phyloP scores from a whole-genome alignment of 2,113 vertebrate species.

The Percina caprodes region DNA sequence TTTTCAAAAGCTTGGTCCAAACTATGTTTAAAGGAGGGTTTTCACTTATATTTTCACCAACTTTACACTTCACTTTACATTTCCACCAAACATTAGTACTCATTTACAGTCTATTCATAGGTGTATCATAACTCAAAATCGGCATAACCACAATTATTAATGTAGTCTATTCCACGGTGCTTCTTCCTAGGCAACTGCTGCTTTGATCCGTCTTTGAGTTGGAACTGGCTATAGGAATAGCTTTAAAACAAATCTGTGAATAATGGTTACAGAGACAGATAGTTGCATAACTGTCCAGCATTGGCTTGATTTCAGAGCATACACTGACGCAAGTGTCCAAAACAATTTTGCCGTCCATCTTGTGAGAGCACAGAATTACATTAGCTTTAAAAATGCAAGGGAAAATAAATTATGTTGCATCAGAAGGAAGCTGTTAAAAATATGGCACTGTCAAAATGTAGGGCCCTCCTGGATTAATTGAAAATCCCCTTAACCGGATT shows the following conservation, averaged over 20 bases:
- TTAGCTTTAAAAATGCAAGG: constrained; percentile 22
- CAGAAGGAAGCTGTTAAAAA: constrained; percentile 55
- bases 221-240: not conserved
- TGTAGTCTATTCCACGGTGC: not conserved
- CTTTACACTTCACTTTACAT: not conserved
- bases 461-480: constrained; percentile 64
- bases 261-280: constrained; percentile 1
- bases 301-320: constrained; percentile 18
- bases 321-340: constrained; percentile 7
- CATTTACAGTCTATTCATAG: not conserved
- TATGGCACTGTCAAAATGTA: constrained; percentile 51
- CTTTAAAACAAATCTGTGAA: not conserved
- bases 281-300: constrained; percentile 23
- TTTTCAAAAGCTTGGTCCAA: too few species aligned
- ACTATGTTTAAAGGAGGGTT: not conserved
- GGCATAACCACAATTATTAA: not conserved
- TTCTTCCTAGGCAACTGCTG: constrained; percentile 19
- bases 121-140: not conserved
- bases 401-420: constrained; percentile 41
- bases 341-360: constrained; percentile 13
- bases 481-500: constrained; percentile 66
- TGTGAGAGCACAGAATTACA: constrained; percentile 21
- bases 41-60: not conserved
- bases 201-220: not conserved
- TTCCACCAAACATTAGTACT: not conserved